Conservation (phyloP, 1,140 invertebrate species). For the Leptopilina boulardi region DNA sequence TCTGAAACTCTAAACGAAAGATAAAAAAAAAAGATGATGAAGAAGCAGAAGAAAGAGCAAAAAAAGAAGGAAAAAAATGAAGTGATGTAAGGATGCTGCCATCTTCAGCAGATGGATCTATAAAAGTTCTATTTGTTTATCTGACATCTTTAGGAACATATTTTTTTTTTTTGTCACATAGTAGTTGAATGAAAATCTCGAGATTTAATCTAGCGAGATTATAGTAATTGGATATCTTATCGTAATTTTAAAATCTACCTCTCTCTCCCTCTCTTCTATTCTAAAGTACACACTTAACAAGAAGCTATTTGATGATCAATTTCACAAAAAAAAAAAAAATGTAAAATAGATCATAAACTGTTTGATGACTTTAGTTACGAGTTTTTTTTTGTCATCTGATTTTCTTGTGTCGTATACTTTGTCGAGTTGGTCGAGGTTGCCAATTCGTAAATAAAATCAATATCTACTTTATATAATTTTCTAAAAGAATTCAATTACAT, state of each 20-base stretch:
- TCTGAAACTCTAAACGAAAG: conserved; percentile 36
- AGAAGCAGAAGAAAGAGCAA: conserved; percentile 59
- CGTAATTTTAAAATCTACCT: neutral
- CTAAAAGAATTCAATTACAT: too few relatives aligned
- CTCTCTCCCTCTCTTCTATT: too few relatives aligned
- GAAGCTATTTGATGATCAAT: neutral
- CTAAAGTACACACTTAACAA: neutral
- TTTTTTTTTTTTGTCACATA: neutral
- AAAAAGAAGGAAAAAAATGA: conserved; percentile 44
- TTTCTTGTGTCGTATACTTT: neutral
- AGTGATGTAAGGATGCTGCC: conserved; percentile 42
- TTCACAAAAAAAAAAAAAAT: neutral
- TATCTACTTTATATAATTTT: too few relatives aligned
- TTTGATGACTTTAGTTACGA: neutral
- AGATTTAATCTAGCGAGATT: neutral
- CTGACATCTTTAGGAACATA: neutral
- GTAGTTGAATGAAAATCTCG: neutral
- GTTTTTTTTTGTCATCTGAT: neutral
- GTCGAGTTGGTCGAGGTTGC: neutral
- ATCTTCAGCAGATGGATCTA: conserved; percentile 39
- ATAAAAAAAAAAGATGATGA: conserved; percentile 63
- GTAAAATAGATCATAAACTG: conserved; percentile 12
- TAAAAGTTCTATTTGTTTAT: conserved; percentile 13
- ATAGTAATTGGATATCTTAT: conserved; percentile 14
- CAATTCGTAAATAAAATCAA: too few relatives aligned